Percentiles rank a stretch among this genome's conserved stretches.
phyloP scores from a whole-genome alignment of 2,113 vertebrate species.

The Spizaetus ornatus region DNA sequence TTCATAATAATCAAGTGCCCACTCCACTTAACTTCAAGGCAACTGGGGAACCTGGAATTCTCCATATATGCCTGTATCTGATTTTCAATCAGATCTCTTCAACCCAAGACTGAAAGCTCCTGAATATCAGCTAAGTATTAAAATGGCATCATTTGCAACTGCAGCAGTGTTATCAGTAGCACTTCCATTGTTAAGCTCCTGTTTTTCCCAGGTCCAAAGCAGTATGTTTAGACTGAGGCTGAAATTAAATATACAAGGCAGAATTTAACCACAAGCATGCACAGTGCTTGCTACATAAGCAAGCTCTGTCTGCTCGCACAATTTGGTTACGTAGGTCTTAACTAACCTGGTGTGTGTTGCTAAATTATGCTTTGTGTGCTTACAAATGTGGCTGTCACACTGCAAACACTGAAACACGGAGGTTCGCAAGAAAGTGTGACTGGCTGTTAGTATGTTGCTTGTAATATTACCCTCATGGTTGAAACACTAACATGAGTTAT shows the following conservation, averaged over 20 bases:
- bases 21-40: conserved; percentile 78
- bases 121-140: conserved; percentile 65
- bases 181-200: not conserved
- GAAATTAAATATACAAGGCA: not conserved
- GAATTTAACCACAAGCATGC: not conserved
- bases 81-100: conserved; percentile 81
- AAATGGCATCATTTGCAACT: conserved; percentile 43
- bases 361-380: not conserved
- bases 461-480: rapidly evolving
- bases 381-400: not conserved
- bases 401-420: not conserved
- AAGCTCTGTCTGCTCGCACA: not conserved
- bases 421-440: not conserved
- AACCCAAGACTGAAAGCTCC: conserved; percentile 62
- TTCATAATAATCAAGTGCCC: conserved; percentile 83
- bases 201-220: not conserved
- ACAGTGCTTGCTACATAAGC: not conserved
- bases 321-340: not conserved
- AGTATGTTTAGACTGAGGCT: not conserved
- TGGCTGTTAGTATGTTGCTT: not conserved
- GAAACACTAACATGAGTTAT: not conserved
- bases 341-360: not conserved
- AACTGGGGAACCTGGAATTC: conserved; percentile 70
- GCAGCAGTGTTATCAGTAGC: not conserved
- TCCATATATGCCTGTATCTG: conserved; percentile 62